phyloP scores from a whole-genome alignment of 1,140 invertebrate species.

The Pseudomyrmex gracilis region DNA sequence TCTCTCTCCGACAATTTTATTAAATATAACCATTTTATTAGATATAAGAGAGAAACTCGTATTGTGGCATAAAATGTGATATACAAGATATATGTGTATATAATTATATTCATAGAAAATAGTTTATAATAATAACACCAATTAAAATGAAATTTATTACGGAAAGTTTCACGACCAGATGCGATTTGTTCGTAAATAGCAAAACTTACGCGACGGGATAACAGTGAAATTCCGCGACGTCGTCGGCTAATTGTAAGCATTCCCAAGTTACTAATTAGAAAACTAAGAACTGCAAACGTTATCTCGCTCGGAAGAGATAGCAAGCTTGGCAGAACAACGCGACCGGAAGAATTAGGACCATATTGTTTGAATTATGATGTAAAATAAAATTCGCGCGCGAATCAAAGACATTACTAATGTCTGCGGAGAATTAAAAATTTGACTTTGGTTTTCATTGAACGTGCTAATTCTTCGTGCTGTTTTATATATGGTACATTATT shows the following conservation, averaged over 20 bases:
- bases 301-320: constrained; percentile 42
- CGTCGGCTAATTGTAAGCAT: constrained; percentile 54
- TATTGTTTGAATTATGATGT: constrained; percentile 59
- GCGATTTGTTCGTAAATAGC: constrained; percentile 29
- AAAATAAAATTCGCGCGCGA: too few species aligned
- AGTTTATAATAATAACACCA: not conserved
- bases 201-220: constrained; percentile 17
- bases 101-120: not conserved
- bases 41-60: not conserved
- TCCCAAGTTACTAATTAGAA: constrained; percentile 63
- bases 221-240: constrained; percentile 17
- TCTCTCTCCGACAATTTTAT: not conserved
- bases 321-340: constrained; percentile 24
- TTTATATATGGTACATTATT: constrained; percentile 7
- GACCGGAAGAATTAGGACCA: constrained; percentile 43
- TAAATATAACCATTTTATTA: constrained; percentile 4
- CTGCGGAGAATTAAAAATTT: constrained; percentile 4
- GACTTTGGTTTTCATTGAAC: constrained; percentile 9
- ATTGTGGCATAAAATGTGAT: too few species aligned
- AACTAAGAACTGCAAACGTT: constrained; percentile 57
- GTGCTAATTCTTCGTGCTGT: not conserved
- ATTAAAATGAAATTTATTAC: constrained; percentile 3
- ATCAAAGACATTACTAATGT: constrained; percentile 16
- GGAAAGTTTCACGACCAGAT: constrained; percentile 11
- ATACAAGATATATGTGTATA: too few species aligned